Evolutionary conservation across 2,888 invertebrate species (phyloP).

Genomic region (Microctonus brassicae): DNA sequence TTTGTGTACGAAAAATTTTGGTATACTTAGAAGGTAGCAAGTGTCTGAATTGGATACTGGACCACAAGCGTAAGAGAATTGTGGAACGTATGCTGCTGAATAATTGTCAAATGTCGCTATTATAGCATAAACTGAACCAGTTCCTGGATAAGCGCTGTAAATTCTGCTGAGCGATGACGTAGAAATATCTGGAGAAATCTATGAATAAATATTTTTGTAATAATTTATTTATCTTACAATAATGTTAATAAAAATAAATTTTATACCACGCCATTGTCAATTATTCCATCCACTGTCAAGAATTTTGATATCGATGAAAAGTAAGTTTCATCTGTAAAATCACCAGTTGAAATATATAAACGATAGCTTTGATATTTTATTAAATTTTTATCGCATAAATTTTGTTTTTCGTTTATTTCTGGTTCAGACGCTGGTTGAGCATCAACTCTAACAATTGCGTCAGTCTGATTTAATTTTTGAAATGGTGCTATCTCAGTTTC

Average conservation of each 20-base stretch:
- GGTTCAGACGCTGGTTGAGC: constrained; percentile 71
- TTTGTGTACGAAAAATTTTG: neutral
- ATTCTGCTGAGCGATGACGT: constrained; percentile 69
- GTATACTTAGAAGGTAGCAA: constrained; percentile 74
- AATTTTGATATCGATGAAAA: constrained; percentile 75
- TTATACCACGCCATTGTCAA: constrained; percentile 72
- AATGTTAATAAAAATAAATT: neutral
- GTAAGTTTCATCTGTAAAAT: constrained; percentile 73
- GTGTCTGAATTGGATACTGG: constrained; percentile 68
- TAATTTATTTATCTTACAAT: constrained; percentile 7
- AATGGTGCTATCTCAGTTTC: constrained; percentile 75
- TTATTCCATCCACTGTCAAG: constrained; percentile 74
- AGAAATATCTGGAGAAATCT: constrained; percentile 59
- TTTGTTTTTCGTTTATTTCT: constrained; percentile 39
- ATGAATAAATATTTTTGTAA: constrained; percentile 27
- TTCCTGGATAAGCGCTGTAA: constrained; percentile 75
- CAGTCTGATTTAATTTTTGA: constrained; percentile 68
- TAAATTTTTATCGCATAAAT: constrained; percentile 63
- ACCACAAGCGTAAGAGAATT: constrained; percentile 77
- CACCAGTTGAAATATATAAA: constrained; percentile 74
- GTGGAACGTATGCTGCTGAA: constrained; percentile 79
- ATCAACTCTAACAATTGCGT: constrained; percentile 72
- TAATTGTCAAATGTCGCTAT: constrained; percentile 70
- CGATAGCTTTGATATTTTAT: constrained; percentile 74
- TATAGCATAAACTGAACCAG: constrained; percentile 75